Evolutionary conservation across 2,888 invertebrate genomes (phyloP).

Genomic region (Argyresthia albistria): DNA sequence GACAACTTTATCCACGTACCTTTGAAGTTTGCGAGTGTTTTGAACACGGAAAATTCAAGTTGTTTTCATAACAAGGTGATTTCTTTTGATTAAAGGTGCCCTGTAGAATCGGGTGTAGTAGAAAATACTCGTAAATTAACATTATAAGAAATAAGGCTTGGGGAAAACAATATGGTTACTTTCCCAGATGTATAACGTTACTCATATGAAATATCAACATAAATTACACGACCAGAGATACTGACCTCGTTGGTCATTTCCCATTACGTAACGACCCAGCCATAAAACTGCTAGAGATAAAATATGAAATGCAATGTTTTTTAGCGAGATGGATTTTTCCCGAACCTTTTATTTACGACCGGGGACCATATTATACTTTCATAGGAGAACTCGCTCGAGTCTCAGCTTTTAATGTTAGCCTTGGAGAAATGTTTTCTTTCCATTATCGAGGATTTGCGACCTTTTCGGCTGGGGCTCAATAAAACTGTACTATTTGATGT

Average conservation of each 20-base stretch:
- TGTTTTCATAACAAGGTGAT: too few relatives aligned
- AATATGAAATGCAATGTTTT: background rate
- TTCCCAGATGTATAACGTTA: too few relatives aligned
- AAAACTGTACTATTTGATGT: background rate
- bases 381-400: background rate
- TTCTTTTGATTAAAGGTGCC: too few relatives aligned
- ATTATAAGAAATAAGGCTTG: too few relatives aligned
- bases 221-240: too few relatives aligned
- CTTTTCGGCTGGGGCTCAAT: conserved; percentile 13
- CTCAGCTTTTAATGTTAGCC: background rate
- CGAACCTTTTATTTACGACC: conserved; percentile 2
- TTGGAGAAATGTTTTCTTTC: conserved; percentile 35
- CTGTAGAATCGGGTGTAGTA: too few relatives aligned
- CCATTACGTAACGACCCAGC: too few relatives aligned
- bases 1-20: conserved; percentile 34
- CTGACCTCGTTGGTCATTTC: too few relatives aligned
- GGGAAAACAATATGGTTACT: too few relatives aligned
- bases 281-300: background rate
- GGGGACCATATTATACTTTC: conserved; percentile 1
- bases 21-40: background rate
- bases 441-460: conserved; percentile 41
- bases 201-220: too few relatives aligned
- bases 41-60: too few relatives aligned
- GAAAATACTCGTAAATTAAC: too few relatives aligned
- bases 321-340: background rate